These are phyloP conservation scores for Triops longicaudatus DNA, from an alignment of 1,140 invertebrate species.

Conservation along the genomic window DNA sequence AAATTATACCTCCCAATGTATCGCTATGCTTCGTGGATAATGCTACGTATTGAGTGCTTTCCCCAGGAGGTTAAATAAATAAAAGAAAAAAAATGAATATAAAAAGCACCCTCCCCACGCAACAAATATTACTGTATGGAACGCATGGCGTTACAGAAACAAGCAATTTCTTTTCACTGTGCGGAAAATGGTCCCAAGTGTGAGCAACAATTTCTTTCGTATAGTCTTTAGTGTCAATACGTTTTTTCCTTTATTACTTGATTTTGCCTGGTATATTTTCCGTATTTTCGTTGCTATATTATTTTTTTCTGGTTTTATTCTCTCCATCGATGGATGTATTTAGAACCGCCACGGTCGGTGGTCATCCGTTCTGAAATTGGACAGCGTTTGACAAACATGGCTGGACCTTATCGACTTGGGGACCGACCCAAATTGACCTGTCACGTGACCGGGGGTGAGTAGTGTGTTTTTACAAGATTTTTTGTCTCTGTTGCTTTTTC, in stretches of 20 bases:
- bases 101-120: not conserved
- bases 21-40: not conserved
- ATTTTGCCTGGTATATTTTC: not conserved
- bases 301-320: not conserved
- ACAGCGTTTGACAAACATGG: constrained; percentile 19
- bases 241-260: not conserved
- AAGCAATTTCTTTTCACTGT: not conserved
- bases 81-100: not conserved
- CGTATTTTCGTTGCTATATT: not conserved
- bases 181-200: not conserved
- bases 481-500: not conserved
- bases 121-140: not conserved
- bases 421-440: constrained; percentile 27
- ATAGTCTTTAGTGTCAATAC: not conserved
- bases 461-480: not conserved
- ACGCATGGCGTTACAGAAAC: not conserved
- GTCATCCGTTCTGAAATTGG: constrained; percentile 17
- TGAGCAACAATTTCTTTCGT: too few relatives aligned
- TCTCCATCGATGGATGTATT: not conserved
- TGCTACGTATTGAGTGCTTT: not conserved
- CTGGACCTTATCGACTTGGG: constrained; percentile 25
- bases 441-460: constrained; percentile 24
- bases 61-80: not conserved
- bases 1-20: not conserved
- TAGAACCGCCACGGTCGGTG: constrained; percentile 22